These are phyloP conservation scores for Anniella stebbinsi DNA, from an alignment of 2,797 vertebrate genomes.

Conservation along the genomic window DNA sequence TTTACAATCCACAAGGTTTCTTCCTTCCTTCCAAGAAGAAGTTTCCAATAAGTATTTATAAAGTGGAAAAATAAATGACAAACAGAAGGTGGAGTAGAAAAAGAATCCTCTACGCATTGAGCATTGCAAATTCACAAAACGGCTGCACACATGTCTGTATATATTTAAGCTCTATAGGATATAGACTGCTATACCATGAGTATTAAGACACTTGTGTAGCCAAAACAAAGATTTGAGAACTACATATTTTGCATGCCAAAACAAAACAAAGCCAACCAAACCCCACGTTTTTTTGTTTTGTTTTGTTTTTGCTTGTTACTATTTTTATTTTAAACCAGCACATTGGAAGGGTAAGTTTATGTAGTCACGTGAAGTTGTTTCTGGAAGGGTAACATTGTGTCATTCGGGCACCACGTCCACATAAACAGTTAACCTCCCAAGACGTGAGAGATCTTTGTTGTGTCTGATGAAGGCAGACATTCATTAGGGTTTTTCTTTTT, in stretches of 20 bases:
- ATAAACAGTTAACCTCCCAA: conserved; percentile 79
- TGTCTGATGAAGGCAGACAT: conserved; percentile 88
- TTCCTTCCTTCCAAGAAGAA: conserved; percentile 73
- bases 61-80: conserved; percentile 79
- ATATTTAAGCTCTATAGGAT: conserved; percentile 9
- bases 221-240: conserved; percentile 52
- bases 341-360: conserved; percentile 65
- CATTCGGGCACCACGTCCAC: conserved; percentile 65
- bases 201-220: conserved; percentile 49
- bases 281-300: not conserved
- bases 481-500: conserved; percentile 81
- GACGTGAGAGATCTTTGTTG: conserved; percentile 77
- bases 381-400: conserved; percentile 56
- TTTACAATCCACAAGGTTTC: conserved; percentile 76
- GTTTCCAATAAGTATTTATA: conserved; percentile 76
- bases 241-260: conserved; percentile 57
- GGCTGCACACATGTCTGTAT: conserved; percentile 32
- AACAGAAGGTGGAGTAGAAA: conserved; percentile 70
- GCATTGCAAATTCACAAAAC: conserved; percentile 60
- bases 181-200: conserved; percentile 34
- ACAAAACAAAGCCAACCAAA: conserved; percentile 55
- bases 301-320: conserved; percentile 34
- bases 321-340: conserved; percentile 65
- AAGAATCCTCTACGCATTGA: conserved; percentile 57
- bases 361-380: conserved; percentile 68